Evolutionary conservation across 2,113 vertebrate genomes (phyloP).

Genomic region (Chaetops frenatus): DNA sequence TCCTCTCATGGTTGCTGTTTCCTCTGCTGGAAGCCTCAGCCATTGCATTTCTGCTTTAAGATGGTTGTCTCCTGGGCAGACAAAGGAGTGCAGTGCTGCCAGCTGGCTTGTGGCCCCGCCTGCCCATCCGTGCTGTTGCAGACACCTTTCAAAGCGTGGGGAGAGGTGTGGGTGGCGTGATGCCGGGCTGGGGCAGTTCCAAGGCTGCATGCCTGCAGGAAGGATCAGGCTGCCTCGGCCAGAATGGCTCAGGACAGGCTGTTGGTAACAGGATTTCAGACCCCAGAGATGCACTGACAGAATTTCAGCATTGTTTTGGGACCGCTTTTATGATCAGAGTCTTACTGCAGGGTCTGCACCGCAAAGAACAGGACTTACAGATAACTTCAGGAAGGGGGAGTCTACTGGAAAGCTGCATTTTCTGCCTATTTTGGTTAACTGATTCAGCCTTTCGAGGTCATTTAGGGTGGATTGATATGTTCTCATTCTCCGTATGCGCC

Average conservation of each 20-base stretch:
- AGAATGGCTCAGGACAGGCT: background rate
- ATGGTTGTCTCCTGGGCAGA: background rate
- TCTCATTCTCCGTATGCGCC: background rate
- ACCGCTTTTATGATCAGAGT: rapidly evolving
- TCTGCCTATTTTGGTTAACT: conserved; percentile 22
- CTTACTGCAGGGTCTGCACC: background rate
- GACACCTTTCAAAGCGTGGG: background rate
- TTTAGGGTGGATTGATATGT: conserved; percentile 33
- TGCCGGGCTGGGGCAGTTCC: background rate
- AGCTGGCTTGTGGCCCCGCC: background rate
- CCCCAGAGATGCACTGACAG: background rate
- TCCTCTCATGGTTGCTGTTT: background rate
- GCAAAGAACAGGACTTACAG: background rate
- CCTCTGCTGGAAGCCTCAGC: background rate
- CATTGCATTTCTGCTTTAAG: background rate
- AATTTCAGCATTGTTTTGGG: background rate
- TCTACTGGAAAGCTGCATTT: background rate
- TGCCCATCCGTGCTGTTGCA: background rate
- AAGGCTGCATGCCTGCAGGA: background rate
- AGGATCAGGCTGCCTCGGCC: background rate
- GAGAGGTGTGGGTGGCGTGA: background rate
- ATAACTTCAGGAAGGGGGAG: background rate
- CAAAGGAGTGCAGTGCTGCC: background rate
- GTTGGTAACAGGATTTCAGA: background rate
- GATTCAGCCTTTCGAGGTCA: conserved; percentile 22